Base-by-base conservation (phyloP, 2,888 invertebrate genomes). In the Muscina levida region DNA sequence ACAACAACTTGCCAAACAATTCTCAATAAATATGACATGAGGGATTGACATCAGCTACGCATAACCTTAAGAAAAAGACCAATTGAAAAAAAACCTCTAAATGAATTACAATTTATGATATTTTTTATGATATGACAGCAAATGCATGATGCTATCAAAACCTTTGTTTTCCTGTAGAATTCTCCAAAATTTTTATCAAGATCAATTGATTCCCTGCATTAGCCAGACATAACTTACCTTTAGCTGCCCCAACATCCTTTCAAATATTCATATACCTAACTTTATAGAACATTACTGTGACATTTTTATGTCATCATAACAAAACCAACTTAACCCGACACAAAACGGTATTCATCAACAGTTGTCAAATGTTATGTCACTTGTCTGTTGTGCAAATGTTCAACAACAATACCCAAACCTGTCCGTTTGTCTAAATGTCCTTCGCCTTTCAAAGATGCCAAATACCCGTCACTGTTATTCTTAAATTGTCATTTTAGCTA, bases 341-440 rank as follows among this genome's bases (percentile, higher is more conserved):
- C n/a, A 67, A 22, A 68, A 76, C 22, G 62, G 24, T 70, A 77
- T 70, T 77, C 65, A 80, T 73, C 80, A 73, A 59, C 72, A 80
- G 80, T 80, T 80, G 72, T 77, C 73, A 77, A 80, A 73, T 73
- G 73, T 66, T 73, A 39, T 80, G 73, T 77, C 70, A 72, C 62
- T 66, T 80, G 72, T 77, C 70, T 66, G 70, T 66, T 67, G 46
- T 24, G 31, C 48, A 79, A 79, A 68, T 76, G 72, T 72, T 72
- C 65, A 26, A 67, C 48, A 57, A 72, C 26, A 31, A 8, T 31
- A 31, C 31, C 8, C 31, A 31, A 19, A 39, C 22, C 44, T 39
- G 46, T 68, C 56, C 44, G 17, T 65, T 72, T 72, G 65, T 62
- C 75, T 65, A 56, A 48, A 42, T 37, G 37, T 57, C n/a, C 17